Evolutionary conservation across 2,797 vertebrate species (phyloP), one percentile per base, ranked within the genome.

Genomic region (Myotis pilosus): DNA sequence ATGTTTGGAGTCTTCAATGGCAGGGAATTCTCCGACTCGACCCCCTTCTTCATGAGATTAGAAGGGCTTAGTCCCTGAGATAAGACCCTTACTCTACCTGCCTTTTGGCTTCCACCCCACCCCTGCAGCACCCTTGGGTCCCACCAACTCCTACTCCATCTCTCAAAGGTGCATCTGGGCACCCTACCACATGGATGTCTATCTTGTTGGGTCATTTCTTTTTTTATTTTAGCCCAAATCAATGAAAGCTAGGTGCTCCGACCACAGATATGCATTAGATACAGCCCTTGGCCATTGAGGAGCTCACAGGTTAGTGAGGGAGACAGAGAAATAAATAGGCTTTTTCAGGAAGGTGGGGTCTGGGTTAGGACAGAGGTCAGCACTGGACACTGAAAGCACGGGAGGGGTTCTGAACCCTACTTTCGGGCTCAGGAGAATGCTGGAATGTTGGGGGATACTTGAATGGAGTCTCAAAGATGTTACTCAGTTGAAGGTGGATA

Each of bases 1-100:
- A 99, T 99, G 99, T 98, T 97, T 90, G 81, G 62, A 68, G 60
- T 2, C 76, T 87, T 96, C 62, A 0, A 41, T 25, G 75, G 53
- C 57, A 94, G 66, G 89, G 86, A 95, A 69, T 51, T 88, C 85
- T 92, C 79, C 83, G 53, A 62, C 47, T 60, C 5, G 3, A 76
- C 22, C 81, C 38, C 57, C 78, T 82, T 49, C 76, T 41, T 38
- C 17, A 8, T 25, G 78, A 82, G 93, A 88, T 94, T 72, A 69
- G 84, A 84, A 92, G 38, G 36, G 44, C 25, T 20, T 2, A 38
- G 90, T 30, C 81, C 82, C 84, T 19, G 33, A 68, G 12, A 76
- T n/a, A 33, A 30, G 57, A 60, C 66, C 36, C 47, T 23, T 11
- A 16, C 15, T 84, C 64, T 57, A 83, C 80, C 85, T 74, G n/a